phyloP scores from a whole-genome alignment of 2,888 invertebrate genomes.

The Dysmachus trigonus region DNA sequence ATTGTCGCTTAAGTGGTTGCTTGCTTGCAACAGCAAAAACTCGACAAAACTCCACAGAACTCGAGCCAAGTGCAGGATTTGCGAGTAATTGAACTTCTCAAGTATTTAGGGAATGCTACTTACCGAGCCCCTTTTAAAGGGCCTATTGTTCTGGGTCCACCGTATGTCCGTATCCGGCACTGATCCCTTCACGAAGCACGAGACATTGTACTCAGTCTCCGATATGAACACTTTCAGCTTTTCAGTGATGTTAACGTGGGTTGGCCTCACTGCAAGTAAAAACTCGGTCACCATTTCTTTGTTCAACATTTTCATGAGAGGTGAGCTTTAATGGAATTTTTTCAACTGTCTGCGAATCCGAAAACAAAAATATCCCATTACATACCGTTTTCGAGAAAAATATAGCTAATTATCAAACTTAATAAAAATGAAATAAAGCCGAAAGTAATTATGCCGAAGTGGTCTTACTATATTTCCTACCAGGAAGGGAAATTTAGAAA shows the following conservation, averaged over 20 bases:
- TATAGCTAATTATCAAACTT: too few species aligned
- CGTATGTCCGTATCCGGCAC: conserved; percentile 84
- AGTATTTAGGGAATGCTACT: conserved; percentile 54
- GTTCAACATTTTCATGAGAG: background rate
- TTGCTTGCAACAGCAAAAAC: background rate
- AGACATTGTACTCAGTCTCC: conserved; percentile 79
- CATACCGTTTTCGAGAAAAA: too few species aligned
- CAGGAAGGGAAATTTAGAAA: too few species aligned
- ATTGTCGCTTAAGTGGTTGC: background rate
- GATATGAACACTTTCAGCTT: conserved; percentile 83
- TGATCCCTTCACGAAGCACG: conserved; percentile 85
- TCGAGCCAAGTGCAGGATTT: background rate
- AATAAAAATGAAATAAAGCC: too few species aligned
- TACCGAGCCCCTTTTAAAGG: conserved; percentile 81
- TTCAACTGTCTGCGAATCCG: too few species aligned
- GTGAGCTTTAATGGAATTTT: background rate
- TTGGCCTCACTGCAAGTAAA: conserved; percentile 76
- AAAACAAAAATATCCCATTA: too few species aligned
- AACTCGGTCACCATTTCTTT: background rate
- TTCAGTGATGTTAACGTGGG: conserved; percentile 77
- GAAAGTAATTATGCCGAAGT: too few species aligned
- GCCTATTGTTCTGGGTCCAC: conserved; percentile 84
- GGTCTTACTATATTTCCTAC: too few species aligned
- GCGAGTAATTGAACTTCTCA: background rate
- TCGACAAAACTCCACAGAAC: background rate